These are phyloP conservation scores for Myotis yumanensis DNA, from an alignment of 2,113 vertebrate genomes.

Conservation along the genomic window DNA sequence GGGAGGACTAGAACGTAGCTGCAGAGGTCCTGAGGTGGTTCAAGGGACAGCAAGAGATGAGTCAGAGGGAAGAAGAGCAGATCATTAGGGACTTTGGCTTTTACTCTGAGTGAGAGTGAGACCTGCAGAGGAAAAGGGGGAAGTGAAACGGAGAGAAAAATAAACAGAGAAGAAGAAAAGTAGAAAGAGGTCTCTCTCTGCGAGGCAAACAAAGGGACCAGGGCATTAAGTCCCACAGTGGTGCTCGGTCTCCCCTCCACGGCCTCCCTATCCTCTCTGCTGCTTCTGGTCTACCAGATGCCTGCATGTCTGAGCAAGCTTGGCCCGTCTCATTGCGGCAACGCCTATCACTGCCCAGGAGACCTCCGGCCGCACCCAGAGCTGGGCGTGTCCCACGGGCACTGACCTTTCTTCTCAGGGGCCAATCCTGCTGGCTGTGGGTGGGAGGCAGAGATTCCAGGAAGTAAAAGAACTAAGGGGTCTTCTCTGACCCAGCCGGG, in stretches of 20 bases:
- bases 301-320: not conserved
- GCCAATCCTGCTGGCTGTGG: no score
- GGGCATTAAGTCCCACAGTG: no score
- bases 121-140: not conserved
- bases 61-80: not conserved
- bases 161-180: not conserved
- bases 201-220: no score
- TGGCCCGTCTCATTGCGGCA: not conserved
- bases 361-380: not conserved
- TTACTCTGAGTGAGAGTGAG: not conserved
- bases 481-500: not conserved
- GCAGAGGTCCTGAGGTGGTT: not conserved
- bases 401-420: not conserved
- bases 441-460: not conserved
- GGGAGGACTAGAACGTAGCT: not conserved
- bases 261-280: no score
- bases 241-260: not conserved
- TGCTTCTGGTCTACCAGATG: not conserved
- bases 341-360: not conserved
- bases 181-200: not conserved
- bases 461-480: not conserved
- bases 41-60: not conserved
- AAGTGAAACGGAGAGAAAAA: not conserved
- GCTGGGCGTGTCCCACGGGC: fast-evolving
- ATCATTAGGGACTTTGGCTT: not conserved